Evolutionary conservation across 1,140 invertebrate species (phyloP), one percentile per base, ranked within the genome.

Genomic region (Geopemphigus sp.): DNA sequence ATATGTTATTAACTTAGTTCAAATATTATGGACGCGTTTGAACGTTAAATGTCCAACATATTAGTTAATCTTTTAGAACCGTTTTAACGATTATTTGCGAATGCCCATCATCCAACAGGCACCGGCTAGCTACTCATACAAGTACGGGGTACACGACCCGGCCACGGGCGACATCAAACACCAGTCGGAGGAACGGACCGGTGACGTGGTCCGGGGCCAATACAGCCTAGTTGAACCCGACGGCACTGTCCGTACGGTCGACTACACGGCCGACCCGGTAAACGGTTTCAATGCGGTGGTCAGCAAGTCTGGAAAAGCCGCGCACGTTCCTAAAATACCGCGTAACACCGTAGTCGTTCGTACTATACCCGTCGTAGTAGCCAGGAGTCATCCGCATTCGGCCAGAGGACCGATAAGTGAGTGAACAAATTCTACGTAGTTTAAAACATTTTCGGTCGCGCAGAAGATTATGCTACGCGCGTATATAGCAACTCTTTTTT

Each of bases 201-300:
- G 89, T 53, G 88, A 89, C 81, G 85, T 87, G 53, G 89, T 90
- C 22, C 82, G 82, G 19, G 85, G 86, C 22, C 76, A 82, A 50
- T 85, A 85, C 82, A 83, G 80, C n/a, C 84, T 89, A 1, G 86
- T 88, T 0, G 87, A 88, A 68, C 82, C 87, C 15, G 88, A 89
- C 66, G 88, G 88, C 11, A 89, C 90, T 19, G 87, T 89, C 64
- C 84, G 88, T 29, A 86, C 84, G 24, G 90, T 91, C 26, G 87
- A 90, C 70, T 91, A 91, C 82, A 89, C 88, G 4, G 88, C 89
- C 5, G 90, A 90, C 82, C 82, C 86, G 22, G 87, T 89, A 56
- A 88, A 88, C 81, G 90, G 90, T 54, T 91, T 90, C 84, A 90
- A 90, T 83, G 90, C 90, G 11, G 87, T 90, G 39, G 89, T 91